Percentiles rank a stretch among this genome's conserved stretches.
Evolutionary conservation across 2,797 vertebrate genomes (phyloP).

Genomic region (Pampus argenteus): DNA sequence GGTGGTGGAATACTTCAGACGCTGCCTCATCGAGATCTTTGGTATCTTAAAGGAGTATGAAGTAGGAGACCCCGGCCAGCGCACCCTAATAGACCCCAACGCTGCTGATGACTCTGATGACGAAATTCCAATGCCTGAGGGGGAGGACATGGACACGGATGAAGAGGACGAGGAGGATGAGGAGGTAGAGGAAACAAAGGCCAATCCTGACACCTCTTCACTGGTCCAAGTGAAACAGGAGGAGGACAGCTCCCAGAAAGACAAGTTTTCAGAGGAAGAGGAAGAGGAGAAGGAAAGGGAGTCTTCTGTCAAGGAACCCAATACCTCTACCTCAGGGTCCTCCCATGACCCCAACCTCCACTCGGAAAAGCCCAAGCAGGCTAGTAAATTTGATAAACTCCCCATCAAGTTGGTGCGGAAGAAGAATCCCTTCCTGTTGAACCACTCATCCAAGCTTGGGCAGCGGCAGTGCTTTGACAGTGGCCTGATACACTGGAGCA

Average conservation of each 20-base stretch:
- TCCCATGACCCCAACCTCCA: conserved; percentile 81
- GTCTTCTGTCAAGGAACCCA: conserved; percentile 85
- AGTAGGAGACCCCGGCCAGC: conserved; percentile 96
- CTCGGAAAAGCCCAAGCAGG: conserved; percentile 89
- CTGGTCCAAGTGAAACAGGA: conserved; percentile 81
- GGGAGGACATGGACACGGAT: conserved; percentile 83
- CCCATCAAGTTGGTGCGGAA: conserved; percentile 95
- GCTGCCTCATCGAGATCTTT: conserved; percentile 98
- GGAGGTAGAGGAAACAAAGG: conserved; percentile 70
- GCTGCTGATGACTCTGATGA: conserved; percentile 88
- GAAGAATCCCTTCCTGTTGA: conserved; percentile 92
- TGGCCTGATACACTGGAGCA: conserved; percentile 96
- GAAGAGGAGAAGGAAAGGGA: conserved; percentile 82
- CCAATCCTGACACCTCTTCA: conserved; percentile 27
- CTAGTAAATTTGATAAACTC: conserved; percentile 98
- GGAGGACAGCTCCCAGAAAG: conserved; percentile 71
- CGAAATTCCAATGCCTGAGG: conserved; percentile 83
- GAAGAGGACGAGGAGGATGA: conserved; percentile 89
- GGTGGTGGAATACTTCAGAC: conserved; percentile 97
- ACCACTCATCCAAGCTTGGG: conserved; percentile 90
- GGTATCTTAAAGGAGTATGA: conserved; percentile 98
- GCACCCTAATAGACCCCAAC: conserved; percentile 92
- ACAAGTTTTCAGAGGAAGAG: conserved; percentile 71
- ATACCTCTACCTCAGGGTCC: conserved; percentile 75
- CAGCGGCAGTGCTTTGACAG: conserved; percentile 95